Conservation (phyloP, 2,113 vertebrate species). For the Phalacrocorax carbo region DNA sequence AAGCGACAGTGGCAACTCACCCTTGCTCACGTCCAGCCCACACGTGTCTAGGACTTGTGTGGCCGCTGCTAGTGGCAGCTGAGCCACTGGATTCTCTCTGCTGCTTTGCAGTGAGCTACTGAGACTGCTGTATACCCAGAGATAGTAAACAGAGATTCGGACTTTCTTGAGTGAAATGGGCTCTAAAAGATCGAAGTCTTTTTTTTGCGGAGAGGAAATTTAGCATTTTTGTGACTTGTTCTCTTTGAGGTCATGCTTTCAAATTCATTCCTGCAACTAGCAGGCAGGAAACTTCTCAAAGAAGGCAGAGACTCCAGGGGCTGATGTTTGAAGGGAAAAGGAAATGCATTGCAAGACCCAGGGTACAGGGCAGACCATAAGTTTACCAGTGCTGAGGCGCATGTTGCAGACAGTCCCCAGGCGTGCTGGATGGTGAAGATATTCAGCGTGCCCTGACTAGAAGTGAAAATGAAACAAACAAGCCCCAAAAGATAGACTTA, state of each 20-base stretch:
- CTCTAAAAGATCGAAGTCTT: neutral
- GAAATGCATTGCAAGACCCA: accelerated
- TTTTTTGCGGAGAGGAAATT: neutral
- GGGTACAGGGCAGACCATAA: neutral
- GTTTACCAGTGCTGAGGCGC: neutral
- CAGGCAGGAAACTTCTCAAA: neutral
- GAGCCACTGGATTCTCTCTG: neutral
- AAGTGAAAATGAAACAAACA: neutral
- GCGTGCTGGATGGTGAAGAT: neutral
- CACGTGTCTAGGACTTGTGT: neutral
- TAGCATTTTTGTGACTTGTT: neutral
- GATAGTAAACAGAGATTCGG: neutral
- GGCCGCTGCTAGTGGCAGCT: neutral
- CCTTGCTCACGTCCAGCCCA: neutral
- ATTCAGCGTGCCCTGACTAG: neutral
- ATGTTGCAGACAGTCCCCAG: neutral
- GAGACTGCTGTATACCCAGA: neutral
- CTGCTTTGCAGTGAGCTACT: neutral
- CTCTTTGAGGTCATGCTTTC: neutral
- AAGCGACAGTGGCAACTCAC: neutral
- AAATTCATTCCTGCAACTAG: neutral
- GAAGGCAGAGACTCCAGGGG: neutral
- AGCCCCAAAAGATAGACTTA: neutral
- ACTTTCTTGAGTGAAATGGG: neutral
- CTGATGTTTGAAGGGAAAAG: neutral